Base-by-base conservation (phyloP, 2,888 invertebrate species). In the Galerucella calmariensis region DNA sequence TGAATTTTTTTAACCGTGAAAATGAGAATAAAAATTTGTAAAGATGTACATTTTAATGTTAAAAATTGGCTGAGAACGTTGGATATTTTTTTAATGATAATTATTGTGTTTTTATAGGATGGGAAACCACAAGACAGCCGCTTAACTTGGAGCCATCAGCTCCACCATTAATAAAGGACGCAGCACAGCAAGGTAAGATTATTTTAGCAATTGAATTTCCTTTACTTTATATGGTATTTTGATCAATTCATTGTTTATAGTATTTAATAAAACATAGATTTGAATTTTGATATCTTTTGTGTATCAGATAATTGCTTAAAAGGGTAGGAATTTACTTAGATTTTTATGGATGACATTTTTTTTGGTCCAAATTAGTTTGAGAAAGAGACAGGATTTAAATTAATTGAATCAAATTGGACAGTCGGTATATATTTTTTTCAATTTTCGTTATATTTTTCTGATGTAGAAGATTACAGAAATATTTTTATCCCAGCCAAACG, bases 121-220 rank as follows among this genome's bases (percentile, higher is more conserved):
- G 87, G 87, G 86, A 85, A 80, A 83, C 85, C 81, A 74, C 83
- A 68, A 84, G 81, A 79, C 82, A 83, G 81, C 77, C 82, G 81
- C 74, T 80, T 73, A 80, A 80, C 67, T 80, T 78, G 72, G 75
- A 80, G 77, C 73, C 78, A 75, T 78, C 79, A 74, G 79, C 79
- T 79, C 70, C 81, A 80, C 62, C 82, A 79, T 59, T 81, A 80
- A 76, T 74, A 59, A 70, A 82, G 80, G 82, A 82, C 82, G 84
- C 83, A 83, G 83, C 83, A 82, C 83, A 83, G 79, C 83, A 86
- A 87, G 88, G 88, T 88, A 86, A 82, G 85, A 75, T 35, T 71
- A 14, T 35, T 75, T 79, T 69, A 51, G 16, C 67, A 67, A 65
- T 73, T 5, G 8, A 35, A 35, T 14, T 24, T 61, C 14, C 66